A percentile compares a stretch with the other conserved stretches of the same genome.
These are phyloP conservation scores for Otolemur garnettii DNA, from an alignment of 2,113 vertebrate species.

Conservation along the genomic window DNA sequence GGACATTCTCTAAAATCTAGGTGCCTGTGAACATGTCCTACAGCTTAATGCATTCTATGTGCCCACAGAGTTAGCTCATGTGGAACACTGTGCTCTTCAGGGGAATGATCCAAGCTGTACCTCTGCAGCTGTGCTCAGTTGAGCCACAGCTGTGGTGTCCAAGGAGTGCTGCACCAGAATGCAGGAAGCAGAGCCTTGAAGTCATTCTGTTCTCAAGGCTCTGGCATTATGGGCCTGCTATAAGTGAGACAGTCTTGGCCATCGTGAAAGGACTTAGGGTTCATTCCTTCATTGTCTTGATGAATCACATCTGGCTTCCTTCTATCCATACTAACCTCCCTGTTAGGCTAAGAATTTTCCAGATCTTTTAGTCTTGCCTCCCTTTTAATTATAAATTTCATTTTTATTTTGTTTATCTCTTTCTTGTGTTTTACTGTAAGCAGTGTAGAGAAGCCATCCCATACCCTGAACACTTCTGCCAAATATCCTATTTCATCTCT, in stretches of 20 bases:
- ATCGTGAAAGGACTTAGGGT: not conserved
- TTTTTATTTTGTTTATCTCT: not conserved
- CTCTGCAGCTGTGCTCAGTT: not conserved
- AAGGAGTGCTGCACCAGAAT: not conserved
- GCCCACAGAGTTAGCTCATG: not conserved
- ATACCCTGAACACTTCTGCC: not conserved
- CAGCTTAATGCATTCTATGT: not conserved
- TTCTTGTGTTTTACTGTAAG: not conserved
- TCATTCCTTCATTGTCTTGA: not conserved
- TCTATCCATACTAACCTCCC: not conserved
- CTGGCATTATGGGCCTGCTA: not conserved
- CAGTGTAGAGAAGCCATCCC: not conserved
- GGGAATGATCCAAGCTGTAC: not conserved
- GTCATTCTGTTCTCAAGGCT: not conserved
- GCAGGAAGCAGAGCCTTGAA: not conserved
- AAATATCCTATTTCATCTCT: not conserved
- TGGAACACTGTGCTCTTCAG: not conserved
- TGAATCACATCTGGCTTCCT: not conserved
- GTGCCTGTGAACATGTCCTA: not conserved
- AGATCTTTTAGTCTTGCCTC: not conserved
- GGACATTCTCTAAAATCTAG: not conserved
- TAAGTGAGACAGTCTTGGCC: not conserved
- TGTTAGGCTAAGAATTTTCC: not conserved
- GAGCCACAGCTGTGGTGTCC: not conserved
- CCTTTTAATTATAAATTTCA: not conserved